These are phyloP conservation scores for Elegia similella DNA, from an alignment of 2,888 invertebrate genomes.

Conservation along the genomic window DNA sequence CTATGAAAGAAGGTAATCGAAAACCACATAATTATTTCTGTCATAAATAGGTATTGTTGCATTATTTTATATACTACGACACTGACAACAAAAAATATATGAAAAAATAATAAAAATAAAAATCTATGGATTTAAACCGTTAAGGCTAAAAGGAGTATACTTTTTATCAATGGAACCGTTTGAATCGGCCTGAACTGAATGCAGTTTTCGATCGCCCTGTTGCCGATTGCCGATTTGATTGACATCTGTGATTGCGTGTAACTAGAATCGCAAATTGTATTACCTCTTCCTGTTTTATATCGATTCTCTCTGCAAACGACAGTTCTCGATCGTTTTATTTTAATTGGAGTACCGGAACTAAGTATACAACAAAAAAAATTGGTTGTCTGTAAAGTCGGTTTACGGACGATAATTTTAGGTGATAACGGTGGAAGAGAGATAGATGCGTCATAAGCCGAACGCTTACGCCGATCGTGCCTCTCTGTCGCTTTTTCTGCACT, in stretches of 20 bases:
- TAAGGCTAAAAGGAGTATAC: not conserved
- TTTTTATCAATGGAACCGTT: constrained; percentile 7
- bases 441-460: too few relatives aligned
- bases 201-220: constrained; percentile 3
- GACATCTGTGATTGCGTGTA: not conserved
- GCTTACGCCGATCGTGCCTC: too few relatives aligned
- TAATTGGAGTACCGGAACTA: too few relatives aligned
- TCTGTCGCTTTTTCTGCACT: too few relatives aligned
- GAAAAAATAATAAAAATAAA: not conserved
- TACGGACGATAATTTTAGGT: too few relatives aligned
- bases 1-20: too few relatives aligned
- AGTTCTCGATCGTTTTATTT: not conserved
- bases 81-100: not conserved
- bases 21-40: too few relatives aligned
- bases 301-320: not conserved
- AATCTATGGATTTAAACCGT: not conserved
- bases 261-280: not conserved
- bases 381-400: too few relatives aligned
- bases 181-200: constrained; percentile 2
- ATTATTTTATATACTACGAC: too few relatives aligned
- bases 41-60: too few relatives aligned
- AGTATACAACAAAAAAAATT: too few relatives aligned
- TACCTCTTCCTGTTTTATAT: not conserved
- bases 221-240: constrained; percentile 11
- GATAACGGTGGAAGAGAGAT: too few relatives aligned